Evolutionary conservation across 2,888 invertebrate genomes (phyloP).

Genomic region (Meiosimyza decipiens): DNA sequence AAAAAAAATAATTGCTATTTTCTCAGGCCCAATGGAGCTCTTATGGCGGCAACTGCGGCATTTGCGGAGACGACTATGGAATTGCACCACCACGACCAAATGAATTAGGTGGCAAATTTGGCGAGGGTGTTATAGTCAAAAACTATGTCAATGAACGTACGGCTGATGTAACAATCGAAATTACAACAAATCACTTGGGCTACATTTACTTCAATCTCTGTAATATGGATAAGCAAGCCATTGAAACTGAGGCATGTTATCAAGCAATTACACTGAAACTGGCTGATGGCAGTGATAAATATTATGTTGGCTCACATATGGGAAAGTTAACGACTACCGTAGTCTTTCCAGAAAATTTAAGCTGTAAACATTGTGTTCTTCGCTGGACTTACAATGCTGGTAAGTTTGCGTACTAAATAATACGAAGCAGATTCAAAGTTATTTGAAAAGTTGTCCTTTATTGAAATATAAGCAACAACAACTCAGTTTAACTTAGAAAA

Average conservation of each 20-base stretch:
- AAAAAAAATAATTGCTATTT: no score
- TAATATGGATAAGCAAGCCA: constrained; percentile 63
- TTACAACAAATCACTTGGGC: constrained; percentile 69
- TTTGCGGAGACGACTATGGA: constrained; percentile 70
- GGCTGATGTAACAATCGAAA: constrained; percentile 56
- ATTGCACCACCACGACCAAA: constrained; percentile 67
- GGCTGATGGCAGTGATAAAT: constrained; percentile 54
- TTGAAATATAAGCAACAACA: no score
- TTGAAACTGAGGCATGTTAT: constrained; percentile 70
- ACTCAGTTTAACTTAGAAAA: no score
- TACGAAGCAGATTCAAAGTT: no score
- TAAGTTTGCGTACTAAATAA: constrained; percentile 32
- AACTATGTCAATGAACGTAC: constrained; percentile 58
- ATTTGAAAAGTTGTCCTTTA: no score
- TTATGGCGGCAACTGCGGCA: constrained; percentile 69
- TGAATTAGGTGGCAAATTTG: constrained; percentile 70
- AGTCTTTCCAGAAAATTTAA: constrained; percentile 66
- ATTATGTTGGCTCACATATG: constrained; percentile 46
- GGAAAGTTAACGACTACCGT: constrained; percentile 55
- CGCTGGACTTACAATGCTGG: constrained; percentile 71
- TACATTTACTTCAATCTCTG: constrained; percentile 69
- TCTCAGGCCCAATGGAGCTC: constrained; percentile 64
- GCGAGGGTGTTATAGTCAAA: constrained; percentile 67
- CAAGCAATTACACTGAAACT: constrained; percentile 60
- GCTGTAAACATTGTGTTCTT: constrained; percentile 70